Evolutionary conservation across 2,113 vertebrate genomes (phyloP).

Genomic region (Brienomyrus longianalis): DNA sequence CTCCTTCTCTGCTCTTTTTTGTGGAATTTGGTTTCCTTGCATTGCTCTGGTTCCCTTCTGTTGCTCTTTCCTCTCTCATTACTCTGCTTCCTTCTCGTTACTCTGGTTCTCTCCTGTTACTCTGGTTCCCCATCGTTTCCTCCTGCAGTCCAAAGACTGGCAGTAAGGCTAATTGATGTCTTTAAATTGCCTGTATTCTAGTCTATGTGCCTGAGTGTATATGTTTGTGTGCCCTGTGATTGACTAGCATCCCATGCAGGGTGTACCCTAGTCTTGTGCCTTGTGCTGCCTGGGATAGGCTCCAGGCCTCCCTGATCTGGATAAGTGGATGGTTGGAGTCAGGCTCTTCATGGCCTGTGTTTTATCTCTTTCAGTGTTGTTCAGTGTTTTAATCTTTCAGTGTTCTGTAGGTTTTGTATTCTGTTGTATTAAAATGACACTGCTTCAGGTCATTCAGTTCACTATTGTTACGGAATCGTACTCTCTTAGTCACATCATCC

Average conservation of each 20-base stretch:
- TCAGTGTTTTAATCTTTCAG: not conserved
- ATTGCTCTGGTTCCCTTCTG: not conserved
- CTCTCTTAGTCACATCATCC: not conserved
- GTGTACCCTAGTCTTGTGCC: not conserved
- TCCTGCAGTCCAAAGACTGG: not conserved
- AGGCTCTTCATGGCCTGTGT: not conserved
- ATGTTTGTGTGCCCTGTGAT: not conserved
- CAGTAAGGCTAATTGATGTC: not conserved
- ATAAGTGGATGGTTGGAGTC: not conserved
- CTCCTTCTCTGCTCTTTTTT: not conserved
- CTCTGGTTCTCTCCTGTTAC: not conserved
- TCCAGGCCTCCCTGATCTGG: not conserved
- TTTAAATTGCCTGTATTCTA: not conserved
- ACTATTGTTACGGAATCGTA: not conserved
- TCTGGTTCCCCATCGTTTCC: not conserved
- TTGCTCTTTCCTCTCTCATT: not conserved
- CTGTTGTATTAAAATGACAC: not conserved
- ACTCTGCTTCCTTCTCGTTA: not conserved
- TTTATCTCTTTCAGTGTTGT: not conserved
- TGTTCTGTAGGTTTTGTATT: not conserved
- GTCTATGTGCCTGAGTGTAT: not conserved
- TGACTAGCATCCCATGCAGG: not conserved
- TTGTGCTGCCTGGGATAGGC: not conserved
- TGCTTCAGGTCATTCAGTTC: not conserved
- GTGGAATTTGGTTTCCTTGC: not conserved